A percentile compares a stretch with the other conserved stretches of the same genome.
These are phyloP conservation scores for Drosophila anomalata DNA, from an alignment of 2,888 invertebrate genomes.

Conservation along the genomic window DNA sequence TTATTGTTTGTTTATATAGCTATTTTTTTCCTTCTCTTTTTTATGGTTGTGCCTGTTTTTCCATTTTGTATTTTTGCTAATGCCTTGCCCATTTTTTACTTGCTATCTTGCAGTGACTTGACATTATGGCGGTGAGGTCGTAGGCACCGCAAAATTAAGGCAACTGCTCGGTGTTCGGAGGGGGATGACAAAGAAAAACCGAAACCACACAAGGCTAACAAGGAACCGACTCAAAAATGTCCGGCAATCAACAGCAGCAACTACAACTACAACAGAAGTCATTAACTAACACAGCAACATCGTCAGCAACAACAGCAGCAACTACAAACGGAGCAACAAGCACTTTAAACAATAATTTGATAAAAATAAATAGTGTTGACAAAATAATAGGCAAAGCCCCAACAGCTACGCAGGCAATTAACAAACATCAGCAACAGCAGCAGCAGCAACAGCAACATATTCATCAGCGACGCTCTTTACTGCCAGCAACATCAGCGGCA, in stretches of 20 bases:
- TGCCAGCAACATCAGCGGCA: constrained; percentile 49
- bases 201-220: constrained; percentile 49
- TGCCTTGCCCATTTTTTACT: constrained; percentile 49
- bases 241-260: constrained; percentile 74
- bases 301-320: constrained; percentile 33
- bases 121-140: constrained; percentile 59
- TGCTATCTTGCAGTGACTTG: constrained; percentile 52
- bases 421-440: constrained; percentile 48
- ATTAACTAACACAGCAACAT: constrained; percentile 37
- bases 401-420: constrained; percentile 52
- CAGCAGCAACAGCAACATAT: constrained; percentile 38
- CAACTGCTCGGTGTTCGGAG: constrained; percentile 10
- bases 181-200: constrained; percentile 33
- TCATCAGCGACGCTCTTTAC: constrained; percentile 54
- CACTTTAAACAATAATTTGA: constrained; percentile 73
- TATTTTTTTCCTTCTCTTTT: constrained; percentile 7
- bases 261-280: constrained; percentile 49
- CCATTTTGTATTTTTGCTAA: constrained; percentile 41
- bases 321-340: constrained; percentile 46
- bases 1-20: constrained; percentile 48
- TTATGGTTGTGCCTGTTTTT: constrained; percentile 15
- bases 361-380: constrained; percentile 75
- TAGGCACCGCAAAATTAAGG: constrained; percentile 50
- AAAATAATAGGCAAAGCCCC: constrained; percentile 68
- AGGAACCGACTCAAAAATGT: constrained; percentile 72